Conservation (phyloP, 2,113 vertebrate genomes). For the cat (Felis catus) region F.catus_Fca126_mat1.0 CM031412.1:235229501-235230000, state of each 20-base stretch:
- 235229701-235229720: background rate
- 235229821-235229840: background rate
- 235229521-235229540: background rate
- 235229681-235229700: background rate
- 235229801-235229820: background rate
- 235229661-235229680: background rate
- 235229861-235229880: background rate
- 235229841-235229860: background rate
- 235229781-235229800: slow-evolving; percentile 10
- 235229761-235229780: background rate
- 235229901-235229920: rapidly evolving
- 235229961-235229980: background rate
- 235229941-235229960: background rate
- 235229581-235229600: background rate
- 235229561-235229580: background rate
- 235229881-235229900: background rate
- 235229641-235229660: background rate
- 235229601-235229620: background rate
- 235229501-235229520: background rate
- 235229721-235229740: background rate
- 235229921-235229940: background rate
- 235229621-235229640: background rate
- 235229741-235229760: background rate
- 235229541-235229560: background rate
- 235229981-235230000: background rate